These are phyloP conservation scores for Trematomus loennbergii DNA, from an alignment of 2,113 vertebrate species.

Conservation along the genomic window DNA sequence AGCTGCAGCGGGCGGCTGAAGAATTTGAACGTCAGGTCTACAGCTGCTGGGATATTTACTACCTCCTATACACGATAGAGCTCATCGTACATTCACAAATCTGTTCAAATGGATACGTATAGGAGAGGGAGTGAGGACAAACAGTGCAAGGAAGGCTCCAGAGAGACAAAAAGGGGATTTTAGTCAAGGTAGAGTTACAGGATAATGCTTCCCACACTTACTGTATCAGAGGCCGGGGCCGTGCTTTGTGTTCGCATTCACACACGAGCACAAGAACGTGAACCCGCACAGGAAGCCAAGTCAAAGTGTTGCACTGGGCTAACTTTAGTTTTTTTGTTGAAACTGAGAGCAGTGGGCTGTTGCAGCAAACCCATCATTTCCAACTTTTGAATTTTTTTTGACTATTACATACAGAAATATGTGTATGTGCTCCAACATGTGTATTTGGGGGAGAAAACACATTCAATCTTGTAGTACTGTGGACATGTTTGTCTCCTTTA, in stretches of 20 bases:
- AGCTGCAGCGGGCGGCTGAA: conserved; percentile 30
- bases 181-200: conserved; percentile 16
- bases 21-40: conserved; percentile 9
- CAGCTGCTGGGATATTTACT: conserved; percentile 19
- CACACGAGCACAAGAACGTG: conserved; percentile 3
- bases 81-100: conserved; percentile 19
- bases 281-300: conserved; percentile 30
- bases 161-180: not conserved
- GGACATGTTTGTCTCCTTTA: not conserved
- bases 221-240: conserved; percentile 26
- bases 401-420: not conserved
- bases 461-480: not conserved
- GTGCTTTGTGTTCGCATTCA: conserved; percentile 16
- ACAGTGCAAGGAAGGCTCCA: not conserved
- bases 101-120: conserved; percentile 17
- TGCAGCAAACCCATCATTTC: no score
- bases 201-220: conserved; percentile 30
- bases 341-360: conserved; percentile 36
- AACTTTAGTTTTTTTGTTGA: conserved; percentile 26
- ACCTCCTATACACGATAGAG: not conserved
- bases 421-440: not conserved
- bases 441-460: not conserved
- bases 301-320: conserved; percentile 23
- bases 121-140: not conserved
- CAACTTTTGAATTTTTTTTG: no score